Evolutionary conservation across 2,113 vertebrate species (phyloP).

Genomic region (Dolichotis patagonum): DNA sequence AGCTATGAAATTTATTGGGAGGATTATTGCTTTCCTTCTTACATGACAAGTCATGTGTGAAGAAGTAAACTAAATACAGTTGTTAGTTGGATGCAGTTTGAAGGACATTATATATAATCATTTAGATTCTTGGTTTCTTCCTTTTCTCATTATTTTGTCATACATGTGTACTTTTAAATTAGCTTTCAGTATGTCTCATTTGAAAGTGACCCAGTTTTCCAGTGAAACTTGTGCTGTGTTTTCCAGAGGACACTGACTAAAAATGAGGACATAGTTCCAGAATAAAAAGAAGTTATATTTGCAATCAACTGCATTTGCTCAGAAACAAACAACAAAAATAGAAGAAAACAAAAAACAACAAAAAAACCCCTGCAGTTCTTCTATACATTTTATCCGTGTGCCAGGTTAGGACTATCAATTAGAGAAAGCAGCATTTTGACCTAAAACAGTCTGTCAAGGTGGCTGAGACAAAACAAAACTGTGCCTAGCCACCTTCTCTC

Average conservation of each 20-base stretch:
- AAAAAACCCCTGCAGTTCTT: background rate
- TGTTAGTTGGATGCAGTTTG: background rate
- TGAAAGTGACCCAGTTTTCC: background rate
- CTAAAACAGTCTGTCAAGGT: background rate
- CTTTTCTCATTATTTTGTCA: constrained; percentile 37
- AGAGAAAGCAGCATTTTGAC: background rate
- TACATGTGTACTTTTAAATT: background rate
- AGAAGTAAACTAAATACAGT: background rate
- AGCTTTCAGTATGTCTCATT: background rate
- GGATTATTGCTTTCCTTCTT: background rate
- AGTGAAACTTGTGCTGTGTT: background rate
- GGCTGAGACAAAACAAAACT: background rate
- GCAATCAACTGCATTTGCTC: background rate
- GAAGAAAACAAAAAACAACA: no score
- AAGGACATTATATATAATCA: background rate
- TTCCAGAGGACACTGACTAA: background rate
- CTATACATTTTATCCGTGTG: background rate
- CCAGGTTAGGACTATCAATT: no score
- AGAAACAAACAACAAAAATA: background rate
- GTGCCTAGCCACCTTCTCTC: background rate
- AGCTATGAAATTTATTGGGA: background rate
- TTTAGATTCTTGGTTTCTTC: background rate
- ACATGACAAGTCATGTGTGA: background rate
- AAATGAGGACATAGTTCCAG: background rate
- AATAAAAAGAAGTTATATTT: background rate